Percentiles rank a stretch among this genome's conserved stretches.
Conservation (phyloP, 2,113 vertebrate species). For the Pandion haliaetus region DNA sequence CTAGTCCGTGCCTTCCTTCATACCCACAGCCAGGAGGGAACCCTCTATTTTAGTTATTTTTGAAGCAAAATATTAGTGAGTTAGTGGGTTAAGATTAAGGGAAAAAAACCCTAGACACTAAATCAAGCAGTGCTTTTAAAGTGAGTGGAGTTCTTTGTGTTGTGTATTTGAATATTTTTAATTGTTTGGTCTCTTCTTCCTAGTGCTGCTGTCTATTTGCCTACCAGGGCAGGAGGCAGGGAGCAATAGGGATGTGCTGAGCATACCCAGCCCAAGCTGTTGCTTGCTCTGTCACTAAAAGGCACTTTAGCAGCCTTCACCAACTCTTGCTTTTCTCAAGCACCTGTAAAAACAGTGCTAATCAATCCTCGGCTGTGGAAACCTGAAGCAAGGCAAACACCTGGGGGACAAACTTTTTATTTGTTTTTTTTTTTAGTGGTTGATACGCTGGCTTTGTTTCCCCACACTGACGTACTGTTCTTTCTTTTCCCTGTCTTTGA, state of each 20-base stretch:
- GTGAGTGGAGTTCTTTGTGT: neutral
- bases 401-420: neutral
- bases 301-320: neutral
- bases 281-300: neutral
- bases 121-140: neutral
- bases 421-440: neutral
- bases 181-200: neutral
- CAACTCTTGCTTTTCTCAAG: neutral
- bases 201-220: neutral
- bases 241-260: neutral
- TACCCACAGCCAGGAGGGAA: neutral
- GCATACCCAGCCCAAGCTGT: neutral
- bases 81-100: neutral
- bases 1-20: neutral
- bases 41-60: neutral
- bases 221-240: neutral
- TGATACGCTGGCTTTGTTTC: neutral
- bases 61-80: neutral
- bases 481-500: neutral
- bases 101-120: neutral
- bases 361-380: neutral
- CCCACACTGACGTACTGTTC: neutral
- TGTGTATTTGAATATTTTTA: neutral
- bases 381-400: neutral
- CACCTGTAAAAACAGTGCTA: neutral